Conservation (phyloP, 2,888 invertebrate genomes). For the Philaethria dido region DNA sequence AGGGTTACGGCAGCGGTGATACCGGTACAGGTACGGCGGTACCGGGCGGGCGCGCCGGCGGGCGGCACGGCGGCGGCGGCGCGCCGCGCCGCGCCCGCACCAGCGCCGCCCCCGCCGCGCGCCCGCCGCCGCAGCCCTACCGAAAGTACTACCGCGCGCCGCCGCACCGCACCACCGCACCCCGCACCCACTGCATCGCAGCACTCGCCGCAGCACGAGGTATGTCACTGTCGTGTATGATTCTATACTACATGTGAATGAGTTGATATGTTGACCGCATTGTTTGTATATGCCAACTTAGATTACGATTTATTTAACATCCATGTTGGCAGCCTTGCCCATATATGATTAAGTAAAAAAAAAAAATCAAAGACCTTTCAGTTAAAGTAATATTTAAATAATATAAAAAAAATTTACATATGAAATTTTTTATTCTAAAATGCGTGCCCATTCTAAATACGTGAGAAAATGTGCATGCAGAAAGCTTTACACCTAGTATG, state of each 20-base stretch:
- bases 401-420: too few species aligned
- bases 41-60: conserved; percentile 66
- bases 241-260: too few species aligned
- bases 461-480: too few species aligned
- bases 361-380: too few species aligned
- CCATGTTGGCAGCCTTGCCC: too few species aligned
- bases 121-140: conserved; percentile 65
- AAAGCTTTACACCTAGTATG: too few species aligned
- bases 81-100: conserved; percentile 53
- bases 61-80: conserved; percentile 58
- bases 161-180: conserved; percentile 62
- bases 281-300: too few species aligned
- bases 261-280: conserved; percentile 37
- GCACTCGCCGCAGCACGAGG: conserved; percentile 63
- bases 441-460: too few species aligned
- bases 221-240: conserved; percentile 45
- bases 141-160: conserved; percentile 74
- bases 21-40: conserved; percentile 63
- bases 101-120: conserved; percentile 55
- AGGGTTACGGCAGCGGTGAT: conserved; percentile 69
- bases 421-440: too few species aligned
- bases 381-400: too few species aligned
- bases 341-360: too few species aligned
- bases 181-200: conserved; percentile 52
- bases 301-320: too few species aligned